A percentile compares a stretch with the other conserved stretches of the same genome.
Evolutionary conservation across 1,140 invertebrate genomes (phyloP).

Genomic region (Drosophila subobscura): DNA sequence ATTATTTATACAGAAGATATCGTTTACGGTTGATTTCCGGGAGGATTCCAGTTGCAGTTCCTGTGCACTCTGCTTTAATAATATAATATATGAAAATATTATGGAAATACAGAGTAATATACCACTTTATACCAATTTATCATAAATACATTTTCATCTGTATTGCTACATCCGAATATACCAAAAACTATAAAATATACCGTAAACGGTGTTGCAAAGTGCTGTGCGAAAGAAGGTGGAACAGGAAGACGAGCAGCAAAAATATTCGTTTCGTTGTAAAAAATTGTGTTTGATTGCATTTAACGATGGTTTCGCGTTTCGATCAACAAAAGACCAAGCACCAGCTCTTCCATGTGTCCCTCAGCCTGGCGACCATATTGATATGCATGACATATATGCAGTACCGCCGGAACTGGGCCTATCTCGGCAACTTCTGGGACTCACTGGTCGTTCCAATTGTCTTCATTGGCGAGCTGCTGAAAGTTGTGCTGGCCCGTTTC

Average conservation of each 20-base stretch:
- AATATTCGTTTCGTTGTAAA: not conserved
- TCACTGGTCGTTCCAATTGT: slow-evolving; percentile 82
- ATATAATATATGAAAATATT: too few relatives aligned
- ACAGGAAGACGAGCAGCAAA: slow-evolving; percentile 7
- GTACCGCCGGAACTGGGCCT: slow-evolving; percentile 73
- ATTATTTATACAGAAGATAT: too few relatives aligned
- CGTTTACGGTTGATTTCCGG: too few relatives aligned
- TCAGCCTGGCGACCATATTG: slow-evolving; percentile 74
- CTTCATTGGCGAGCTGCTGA: slow-evolving; percentile 72
- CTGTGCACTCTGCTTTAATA: too few relatives aligned
- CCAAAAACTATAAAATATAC: too few relatives aligned
- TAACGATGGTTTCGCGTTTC: slow-evolving; percentile 74
- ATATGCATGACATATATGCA: slow-evolving; percentile 83
- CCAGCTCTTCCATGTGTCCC: slow-evolving; percentile 79
- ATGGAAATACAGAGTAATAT: too few relatives aligned
- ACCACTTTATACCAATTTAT: too few relatives aligned
- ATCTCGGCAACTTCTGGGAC: slow-evolving; percentile 79
- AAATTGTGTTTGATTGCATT: slow-evolving; percentile 34
- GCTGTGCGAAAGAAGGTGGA: slow-evolving; percentile 1
- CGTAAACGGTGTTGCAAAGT: slow-evolving; percentile 12
- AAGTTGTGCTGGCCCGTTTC: slow-evolving; percentile 73
- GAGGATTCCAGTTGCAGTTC: too few relatives aligned
- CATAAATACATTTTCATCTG: too few relatives aligned
- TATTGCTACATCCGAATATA: too few relatives aligned
- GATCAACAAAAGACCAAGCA: slow-evolving; percentile 82